These are phyloP conservation scores for Cetonia aurata DNA, from an alignment of 2,888 invertebrate genomes.

Conservation along the genomic window DNA sequence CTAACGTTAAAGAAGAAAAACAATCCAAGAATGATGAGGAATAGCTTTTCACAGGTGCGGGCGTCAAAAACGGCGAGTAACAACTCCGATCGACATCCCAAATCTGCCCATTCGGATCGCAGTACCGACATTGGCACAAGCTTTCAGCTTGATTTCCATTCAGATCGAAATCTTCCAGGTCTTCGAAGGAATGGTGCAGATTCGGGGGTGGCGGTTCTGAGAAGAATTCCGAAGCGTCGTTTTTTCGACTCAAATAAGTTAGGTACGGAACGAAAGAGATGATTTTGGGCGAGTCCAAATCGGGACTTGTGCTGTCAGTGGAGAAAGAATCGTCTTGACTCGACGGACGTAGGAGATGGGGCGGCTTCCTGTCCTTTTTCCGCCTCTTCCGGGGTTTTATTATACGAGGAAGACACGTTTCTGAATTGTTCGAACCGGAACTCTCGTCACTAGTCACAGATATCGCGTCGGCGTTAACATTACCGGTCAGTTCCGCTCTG, in stretches of 20 bases:
- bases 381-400: conserved; percentile 91
- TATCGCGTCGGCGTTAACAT: conserved; percentile 69
- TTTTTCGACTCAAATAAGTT: conserved; percentile 21
- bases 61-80: conserved; percentile 69
- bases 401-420: conserved; percentile 86
- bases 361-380: conserved; percentile 88
- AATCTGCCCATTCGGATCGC: conserved; percentile 80
- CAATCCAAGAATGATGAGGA: conserved; percentile 51
- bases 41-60: conserved; percentile 57
- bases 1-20: conserved; percentile 57
- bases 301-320: conserved; percentile 61
- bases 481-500: conserved; percentile 23
- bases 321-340: conserved; percentile 59
- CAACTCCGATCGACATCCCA: conserved; percentile 78
- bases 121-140: conserved; percentile 81
- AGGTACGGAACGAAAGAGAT: conserved; percentile 42
- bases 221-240: conserved; percentile 10
- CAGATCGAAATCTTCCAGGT: conserved; percentile 60
- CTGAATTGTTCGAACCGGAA: conserved; percentile 74
- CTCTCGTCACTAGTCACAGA: conserved; percentile 85
- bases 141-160: conserved; percentile 62
- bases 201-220: conserved; percentile 57
- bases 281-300: conserved; percentile 51
- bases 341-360: conserved; percentile 62
- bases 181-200: conserved; percentile 65